phyloP scores from a whole-genome alignment of 2,113 vertebrate genomes.

The Ceratotherium simum region DNA sequence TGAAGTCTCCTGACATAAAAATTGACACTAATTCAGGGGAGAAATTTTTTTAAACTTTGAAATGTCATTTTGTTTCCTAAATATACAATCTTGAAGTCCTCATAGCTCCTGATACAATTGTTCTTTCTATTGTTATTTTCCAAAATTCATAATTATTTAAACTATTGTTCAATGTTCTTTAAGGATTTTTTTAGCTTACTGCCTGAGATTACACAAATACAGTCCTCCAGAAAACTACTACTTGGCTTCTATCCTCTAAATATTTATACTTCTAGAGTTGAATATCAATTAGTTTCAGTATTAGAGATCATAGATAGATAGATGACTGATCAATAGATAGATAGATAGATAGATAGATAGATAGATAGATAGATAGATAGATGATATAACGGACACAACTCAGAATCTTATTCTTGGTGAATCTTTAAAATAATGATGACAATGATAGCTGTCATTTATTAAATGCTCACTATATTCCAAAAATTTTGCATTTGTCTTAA shows the following conservation, averaged over 20 bases:
- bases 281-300: not conserved
- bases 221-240: not conserved
- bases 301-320: not conserved
- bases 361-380: not conserved
- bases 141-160: not conserved
- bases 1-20: not conserved
- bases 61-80: not conserved
- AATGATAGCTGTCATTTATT: not conserved
- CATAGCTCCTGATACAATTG: not conserved
- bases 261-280: not conserved
- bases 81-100: not conserved
- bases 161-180: not conserved
- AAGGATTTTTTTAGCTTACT: not conserved
- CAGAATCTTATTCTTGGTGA: not conserved
- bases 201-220: not conserved
- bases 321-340: not conserved
- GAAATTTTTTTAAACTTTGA: not conserved
- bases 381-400: not conserved
- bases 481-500: not conserved
- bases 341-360: not conserved
- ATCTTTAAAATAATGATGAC: not conserved
- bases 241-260: not conserved
- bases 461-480: not conserved
- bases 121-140: not conserved
- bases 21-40: not conserved